Conservation (phyloP, 2,113 vertebrate species). For the Melanerpes aurifrons region DNA sequence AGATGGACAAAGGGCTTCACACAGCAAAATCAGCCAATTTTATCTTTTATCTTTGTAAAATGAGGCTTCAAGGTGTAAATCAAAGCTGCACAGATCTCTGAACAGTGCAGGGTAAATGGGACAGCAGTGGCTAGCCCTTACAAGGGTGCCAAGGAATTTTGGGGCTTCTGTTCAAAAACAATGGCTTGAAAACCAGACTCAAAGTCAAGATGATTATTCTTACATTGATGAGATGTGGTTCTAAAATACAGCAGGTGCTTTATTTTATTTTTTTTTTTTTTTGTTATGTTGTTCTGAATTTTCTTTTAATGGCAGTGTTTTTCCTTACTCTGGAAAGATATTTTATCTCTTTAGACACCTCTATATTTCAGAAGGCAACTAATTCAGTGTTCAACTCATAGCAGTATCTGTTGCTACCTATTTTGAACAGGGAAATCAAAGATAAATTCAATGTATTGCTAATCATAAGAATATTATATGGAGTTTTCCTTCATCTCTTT, state of each 20-base stretch:
- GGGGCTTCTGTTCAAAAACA: neutral
- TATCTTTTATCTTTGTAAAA: neutral
- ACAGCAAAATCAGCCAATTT: neutral
- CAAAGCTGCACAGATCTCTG: neutral
- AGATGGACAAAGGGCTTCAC: neutral
- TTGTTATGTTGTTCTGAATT: neutral
- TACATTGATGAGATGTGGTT: neutral
- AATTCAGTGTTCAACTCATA: neutral
- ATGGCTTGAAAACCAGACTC: neutral
- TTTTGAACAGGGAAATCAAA: neutral
- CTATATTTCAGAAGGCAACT: neutral
- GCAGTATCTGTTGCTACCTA: neutral
- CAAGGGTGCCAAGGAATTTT: neutral
- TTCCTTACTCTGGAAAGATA: neutral
- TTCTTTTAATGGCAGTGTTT: neutral
- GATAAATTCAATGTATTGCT: neutral
- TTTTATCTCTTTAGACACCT: neutral
- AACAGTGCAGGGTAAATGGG: neutral
- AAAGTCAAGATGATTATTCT: neutral
- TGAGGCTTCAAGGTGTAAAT: neutral
- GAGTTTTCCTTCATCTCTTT: neutral
- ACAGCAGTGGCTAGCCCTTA: neutral
- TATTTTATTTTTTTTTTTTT: accelerated
- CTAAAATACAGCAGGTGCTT: neutral
- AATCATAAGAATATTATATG: neutral